Percentiles rank a stretch among this genome's conserved stretches.
phyloP scores from a whole-genome alignment of 2,113 vertebrate genomes.

The Vulpes ferrilata region DNA sequence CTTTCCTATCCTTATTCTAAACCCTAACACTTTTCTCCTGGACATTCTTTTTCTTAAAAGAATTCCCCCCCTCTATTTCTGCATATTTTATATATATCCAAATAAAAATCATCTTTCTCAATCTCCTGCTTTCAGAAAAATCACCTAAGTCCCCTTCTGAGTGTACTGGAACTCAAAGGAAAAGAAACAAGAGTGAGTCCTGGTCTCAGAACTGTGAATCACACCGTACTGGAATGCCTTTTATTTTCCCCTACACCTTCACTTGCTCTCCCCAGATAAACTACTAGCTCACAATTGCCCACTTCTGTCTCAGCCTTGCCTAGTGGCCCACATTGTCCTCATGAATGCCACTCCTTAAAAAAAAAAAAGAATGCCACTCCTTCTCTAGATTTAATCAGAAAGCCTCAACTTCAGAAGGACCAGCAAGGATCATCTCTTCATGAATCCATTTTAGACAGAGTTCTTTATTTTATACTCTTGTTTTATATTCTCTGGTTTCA shows the following conservation, averaged over 20 bases:
- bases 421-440: accelerated
- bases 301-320: neutral
- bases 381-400: neutral
- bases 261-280: no score
- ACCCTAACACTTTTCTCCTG: neutral
- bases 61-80: neutral
- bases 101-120: neutral
- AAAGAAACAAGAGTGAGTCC: neutral
- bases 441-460: neutral
- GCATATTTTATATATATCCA: neutral
- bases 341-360: neutral
- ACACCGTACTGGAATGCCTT: neutral
- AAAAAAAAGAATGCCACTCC: neutral
- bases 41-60: neutral
- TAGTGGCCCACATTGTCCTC: accelerated
- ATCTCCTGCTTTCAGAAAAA: neutral
- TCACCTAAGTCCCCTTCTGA: neutral
- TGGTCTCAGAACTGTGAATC: neutral
- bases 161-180: neutral
- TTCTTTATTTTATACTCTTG: neutral
- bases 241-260: neutral
- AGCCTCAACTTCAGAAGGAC: neutral
- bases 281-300: neutral
- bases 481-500: neutral
- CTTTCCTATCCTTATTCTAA: neutral